Base-by-base conservation (phyloP, 2,113 vertebrate species). In the Grallaria varia region DNA sequence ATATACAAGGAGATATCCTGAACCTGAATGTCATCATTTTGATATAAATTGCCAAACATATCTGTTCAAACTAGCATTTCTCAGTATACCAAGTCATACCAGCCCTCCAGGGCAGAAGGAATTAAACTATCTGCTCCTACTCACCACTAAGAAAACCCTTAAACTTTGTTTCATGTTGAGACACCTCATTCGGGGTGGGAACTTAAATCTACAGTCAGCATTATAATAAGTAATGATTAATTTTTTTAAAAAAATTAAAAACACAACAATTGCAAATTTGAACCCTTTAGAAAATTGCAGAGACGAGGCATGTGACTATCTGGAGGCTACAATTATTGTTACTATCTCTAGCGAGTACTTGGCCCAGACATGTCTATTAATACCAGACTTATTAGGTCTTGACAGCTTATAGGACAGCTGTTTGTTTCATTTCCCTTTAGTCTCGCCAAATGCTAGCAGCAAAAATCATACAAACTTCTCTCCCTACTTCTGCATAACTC, bases 291-390 rank as follows among this genome's bases (percentile, higher is more conserved):
- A 84, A 92, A 89, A 96, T 18, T 73, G 77, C 90, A 96, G 93
- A 96, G 95, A 95, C 5, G 3, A 91, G 53, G 76, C 92, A 93
- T 81, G 87, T 91, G 90, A 84, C 67, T 94, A 90, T 96, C 91
- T 92, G 84, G 69, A 96, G 91, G 94, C 96, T 97, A 85, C 86
- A 96, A 93, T 96, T 94, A 93, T 91, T 95, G 92, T 97, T 95
- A 90, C 96, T 93, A 95, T 96, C 94, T 96, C 96, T 71, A 89
- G 97, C 96, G 78, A 94, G 64, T 76, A 47, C 91, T 97, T 96
- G 95, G 97, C 91, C 97, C 95, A 97, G 97, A 97, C 97, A 95
- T 69, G 96, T 75, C 95, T 97, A 95, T 97, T 98, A 98, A 97
- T 97, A 96, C 92, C 95, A 95, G 94, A 97, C 96, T 97, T 96